Conservation (phyloP, 2,797 vertebrate species). For the Sarcophilus harrisii region DNA sequence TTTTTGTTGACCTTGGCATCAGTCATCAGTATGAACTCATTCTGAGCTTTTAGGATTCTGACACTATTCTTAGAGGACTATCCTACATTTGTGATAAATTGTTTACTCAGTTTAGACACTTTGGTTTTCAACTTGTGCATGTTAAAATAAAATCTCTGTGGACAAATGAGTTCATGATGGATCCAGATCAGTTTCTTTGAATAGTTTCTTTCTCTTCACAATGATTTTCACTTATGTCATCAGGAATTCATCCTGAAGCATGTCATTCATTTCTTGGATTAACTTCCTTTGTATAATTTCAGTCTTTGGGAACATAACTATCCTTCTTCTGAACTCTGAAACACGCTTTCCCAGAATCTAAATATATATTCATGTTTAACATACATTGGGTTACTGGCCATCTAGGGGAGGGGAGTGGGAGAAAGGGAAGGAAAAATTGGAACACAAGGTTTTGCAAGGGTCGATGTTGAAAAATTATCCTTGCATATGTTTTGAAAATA, state of each 20-base stretch:
- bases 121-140: not conserved
- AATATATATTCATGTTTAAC: not conserved
- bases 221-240: not conserved
- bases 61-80: not conserved
- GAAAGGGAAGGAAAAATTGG: no score
- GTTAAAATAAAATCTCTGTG: not conserved
- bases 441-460: no score
- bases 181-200: not conserved
- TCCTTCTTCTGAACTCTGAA: not conserved
- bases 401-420: no score
- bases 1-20: not conserved
- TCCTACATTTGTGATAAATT: not conserved
- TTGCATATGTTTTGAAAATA: no score
- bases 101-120: not conserved
- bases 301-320: not conserved
- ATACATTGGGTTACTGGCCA: no score
- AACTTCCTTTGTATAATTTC: not conserved
- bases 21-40: not conserved
- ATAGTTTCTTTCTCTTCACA: not conserved
- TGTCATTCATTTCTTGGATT: not conserved
- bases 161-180: not conserved
- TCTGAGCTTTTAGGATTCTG: not conserved
- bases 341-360: not conserved
- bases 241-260: not conserved
- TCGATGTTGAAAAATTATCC: no score